A percentile compares a stretch with the other conserved stretches of the same genome.
Evolutionary conservation across 2,113 vertebrate species (phyloP).

Genomic region (Orthonyx spaldingii): DNA sequence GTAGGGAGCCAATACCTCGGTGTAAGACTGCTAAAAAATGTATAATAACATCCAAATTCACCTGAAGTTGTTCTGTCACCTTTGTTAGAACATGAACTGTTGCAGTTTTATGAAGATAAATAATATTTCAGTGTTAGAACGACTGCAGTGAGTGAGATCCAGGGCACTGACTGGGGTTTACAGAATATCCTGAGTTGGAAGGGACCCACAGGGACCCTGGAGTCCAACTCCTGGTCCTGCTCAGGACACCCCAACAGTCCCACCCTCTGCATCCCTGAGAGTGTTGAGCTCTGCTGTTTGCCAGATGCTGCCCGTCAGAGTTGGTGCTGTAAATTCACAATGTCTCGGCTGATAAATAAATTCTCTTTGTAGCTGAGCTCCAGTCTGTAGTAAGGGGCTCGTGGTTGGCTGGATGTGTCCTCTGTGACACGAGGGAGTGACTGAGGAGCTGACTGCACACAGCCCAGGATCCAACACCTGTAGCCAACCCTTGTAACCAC

Average conservation of each 20-base stretch:
- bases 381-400: not conserved
- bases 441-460: not conserved
- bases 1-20: not conserved
- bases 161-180: fast-evolving
- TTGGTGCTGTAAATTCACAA: not conserved
- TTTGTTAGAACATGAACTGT: no score
- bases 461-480: not conserved
- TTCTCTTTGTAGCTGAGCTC: fast-evolving
- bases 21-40: not conserved
- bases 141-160: fast-evolving
- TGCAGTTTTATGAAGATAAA: not conserved
- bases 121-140: not conserved
- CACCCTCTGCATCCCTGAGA: not conserved
- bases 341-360: not conserved
- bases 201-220: not conserved
- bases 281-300: not conserved
- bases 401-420: not conserved
- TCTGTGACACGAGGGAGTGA: not conserved
- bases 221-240: not conserved
- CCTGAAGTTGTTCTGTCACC: not conserved
- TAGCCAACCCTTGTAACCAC: fast-evolving
- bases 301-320: not conserved
- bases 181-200: no score
- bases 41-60: not conserved
- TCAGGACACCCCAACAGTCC: not conserved